Conservation (phyloP, 64 coral and sea anemone species). For the Dendrophyllia cribrosa region DNA sequence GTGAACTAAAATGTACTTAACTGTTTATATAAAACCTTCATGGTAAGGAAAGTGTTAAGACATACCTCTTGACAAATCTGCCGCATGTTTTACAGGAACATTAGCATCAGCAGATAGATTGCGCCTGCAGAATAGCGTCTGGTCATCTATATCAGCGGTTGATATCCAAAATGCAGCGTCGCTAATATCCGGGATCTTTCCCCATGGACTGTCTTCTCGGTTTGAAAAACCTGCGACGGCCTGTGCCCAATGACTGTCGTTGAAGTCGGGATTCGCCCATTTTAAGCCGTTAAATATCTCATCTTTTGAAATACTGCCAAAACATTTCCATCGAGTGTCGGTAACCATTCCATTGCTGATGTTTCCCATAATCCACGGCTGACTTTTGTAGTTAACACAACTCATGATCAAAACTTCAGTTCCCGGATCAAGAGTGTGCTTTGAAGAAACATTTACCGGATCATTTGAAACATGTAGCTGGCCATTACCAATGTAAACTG, state of each 20-base stretch:
- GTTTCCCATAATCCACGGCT: not conserved
- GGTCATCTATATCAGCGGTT: not conserved
- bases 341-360: not conserved
- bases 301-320: not conserved
- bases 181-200: not conserved
- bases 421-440: no score
- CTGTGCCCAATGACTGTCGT: not conserved
- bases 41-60: no score
- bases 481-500: no score
- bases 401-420: not conserved
- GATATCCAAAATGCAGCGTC: not conserved
- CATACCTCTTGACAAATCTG: no score
- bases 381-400: not conserved
- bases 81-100: no score
- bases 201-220: not conserved
- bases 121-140: no score
- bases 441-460: no score
- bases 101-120: no score
- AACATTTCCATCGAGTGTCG: not conserved
- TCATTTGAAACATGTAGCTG: no score
- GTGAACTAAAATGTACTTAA: no score
- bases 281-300: not conserved
- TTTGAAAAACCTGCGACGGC: not conserved
- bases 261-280: not conserved
- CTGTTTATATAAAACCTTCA: no score